Base-by-base conservation (phyloP, 1,140 invertebrate genomes). In the Drosophila azteca region DNA sequence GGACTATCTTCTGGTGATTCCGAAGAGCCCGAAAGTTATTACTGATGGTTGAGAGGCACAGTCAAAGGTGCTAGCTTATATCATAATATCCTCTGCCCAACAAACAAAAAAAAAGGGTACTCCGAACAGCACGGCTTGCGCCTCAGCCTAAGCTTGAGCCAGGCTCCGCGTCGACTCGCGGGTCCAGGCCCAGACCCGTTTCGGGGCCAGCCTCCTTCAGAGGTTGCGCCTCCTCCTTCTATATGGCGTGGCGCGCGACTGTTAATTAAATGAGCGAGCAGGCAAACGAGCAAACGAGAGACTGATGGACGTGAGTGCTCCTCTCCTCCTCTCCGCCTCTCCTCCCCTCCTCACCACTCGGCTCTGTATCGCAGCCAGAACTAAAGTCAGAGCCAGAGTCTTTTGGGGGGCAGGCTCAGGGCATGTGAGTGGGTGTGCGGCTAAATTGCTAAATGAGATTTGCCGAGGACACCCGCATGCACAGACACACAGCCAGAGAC, bases 381-480 rank as follows among this genome's bases (percentile, higher is more conserved):
- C 17, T 1, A 20, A 20, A 24, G n/a, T n/a, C 35, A 44, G 31
- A 44, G 44, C 46, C 20, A 53, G 31, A n/a, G 41, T 20, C 48
- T 31, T 31, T n/a, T 46, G 35, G 24, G 35, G 46, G 44, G 57
- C 45, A 54, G 49, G 44, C 43, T 24, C 55, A 46, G 52, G 49
- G 64, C 63, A 51, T 45, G 45, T 78, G 82, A 90, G 87, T 90
- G 87, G 87, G 87, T 90, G 87, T 90, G 87, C 77, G 69, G 68
- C 87, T 90, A 90, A 90, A 90, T 90, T 90, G 87, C 88, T 80
- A 90, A 90, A 90, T 90, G 87, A 76, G 87, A 90, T 83, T 71
- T 67, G 79, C 58, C 52, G 67, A 79, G 83, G 71, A 87, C 82
- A 85, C 81, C 69, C 82, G 63, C 64, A 85, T 62, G 41, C 75